Evolutionary conservation across 1,140 invertebrate species (phyloP), one percentile per base, ranked within the genome.

Genomic region (Acromyrmex echinatior): DNA sequence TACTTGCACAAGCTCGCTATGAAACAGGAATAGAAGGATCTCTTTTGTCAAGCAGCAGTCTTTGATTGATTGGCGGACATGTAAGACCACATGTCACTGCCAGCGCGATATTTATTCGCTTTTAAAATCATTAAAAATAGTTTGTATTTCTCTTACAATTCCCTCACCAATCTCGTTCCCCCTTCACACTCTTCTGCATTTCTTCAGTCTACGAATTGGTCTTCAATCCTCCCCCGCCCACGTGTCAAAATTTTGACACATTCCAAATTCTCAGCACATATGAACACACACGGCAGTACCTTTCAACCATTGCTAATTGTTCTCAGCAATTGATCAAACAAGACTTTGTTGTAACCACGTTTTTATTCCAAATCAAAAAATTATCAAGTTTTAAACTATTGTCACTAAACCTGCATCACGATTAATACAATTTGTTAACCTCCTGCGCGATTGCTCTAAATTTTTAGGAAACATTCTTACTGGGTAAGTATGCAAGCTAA

Each of bases 81-180:
- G 92, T 93, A 93, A 94, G 92, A 93, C 88, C 91, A 76, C 88
- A 91, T 92, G 92, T 92, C 89, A 92, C 71, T 81, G 91, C 91
- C 89, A 86, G 86, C 88, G 88, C 91, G 91, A 92, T 86, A 80
- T 90, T 91, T 85, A 92, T 91, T 91, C 88, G 87, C 87, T 91
- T 89, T 92, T 92, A 87, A 92, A 93, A 92, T 92, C 88, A 91
- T 45, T 77, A 90, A 77, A 91, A 92, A 93, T 92, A 93, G 73
- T 81, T 88, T 79, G 88, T 90, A 89, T 86, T 80, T 63, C 9
- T 81, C 68, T 70, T 74, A 58, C 88, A 84, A 58, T 63, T 31
- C 53, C 79, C 58, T 85, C 60, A 82, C 53, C 76, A 51, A 21
- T 76, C 25, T 63, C 21, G 73, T 53, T 62, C 56, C 51, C 31